Evolutionary conservation across 2,113 vertebrate genomes (phyloP).

Genomic region (Salvator merianae): DNA sequence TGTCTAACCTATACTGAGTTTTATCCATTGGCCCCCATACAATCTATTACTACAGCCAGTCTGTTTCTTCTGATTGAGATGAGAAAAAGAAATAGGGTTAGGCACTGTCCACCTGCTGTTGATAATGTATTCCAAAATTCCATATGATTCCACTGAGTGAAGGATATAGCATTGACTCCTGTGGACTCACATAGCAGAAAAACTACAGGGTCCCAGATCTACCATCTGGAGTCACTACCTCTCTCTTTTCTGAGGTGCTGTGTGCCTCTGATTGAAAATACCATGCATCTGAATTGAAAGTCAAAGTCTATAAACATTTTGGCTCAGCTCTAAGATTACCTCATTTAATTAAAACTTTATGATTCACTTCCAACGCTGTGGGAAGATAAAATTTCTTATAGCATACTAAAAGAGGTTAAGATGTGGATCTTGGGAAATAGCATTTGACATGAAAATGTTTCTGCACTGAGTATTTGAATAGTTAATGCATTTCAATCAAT

Average conservation of each 20-base stretch:
- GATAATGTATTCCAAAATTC: no score
- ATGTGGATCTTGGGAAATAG: slow-evolving; percentile 27
- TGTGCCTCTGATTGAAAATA: not conserved
- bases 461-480: slow-evolving; percentile 10
- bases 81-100: no score
- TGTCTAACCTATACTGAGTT: not conserved
- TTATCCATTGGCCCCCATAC: not conserved
- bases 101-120: no score
- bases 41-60: no score
- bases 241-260: not conserved
- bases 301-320: not conserved
- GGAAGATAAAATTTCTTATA: slow-evolving; percentile 44
- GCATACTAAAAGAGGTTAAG: slow-evolving; percentile 20
- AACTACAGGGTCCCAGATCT: not conserved
- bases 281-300: not conserved
- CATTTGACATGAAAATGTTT: slow-evolving; percentile 18
- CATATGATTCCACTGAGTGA: no score
- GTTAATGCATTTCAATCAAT: slow-evolving; percentile 26
- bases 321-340: not conserved
- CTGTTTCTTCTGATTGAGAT: no score
- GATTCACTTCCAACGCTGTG: slow-evolving; percentile 17
- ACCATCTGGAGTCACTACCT: not conserved
- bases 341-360: slow-evolving; percentile 46
- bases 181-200: no score
- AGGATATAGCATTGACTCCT: no score